Percentiles rank a stretch among this genome's conserved stretches.
These are phyloP conservation scores for Hesperia comma DNA, from an alignment of 2,888 invertebrate species.

Conservation along the genomic window DNA sequence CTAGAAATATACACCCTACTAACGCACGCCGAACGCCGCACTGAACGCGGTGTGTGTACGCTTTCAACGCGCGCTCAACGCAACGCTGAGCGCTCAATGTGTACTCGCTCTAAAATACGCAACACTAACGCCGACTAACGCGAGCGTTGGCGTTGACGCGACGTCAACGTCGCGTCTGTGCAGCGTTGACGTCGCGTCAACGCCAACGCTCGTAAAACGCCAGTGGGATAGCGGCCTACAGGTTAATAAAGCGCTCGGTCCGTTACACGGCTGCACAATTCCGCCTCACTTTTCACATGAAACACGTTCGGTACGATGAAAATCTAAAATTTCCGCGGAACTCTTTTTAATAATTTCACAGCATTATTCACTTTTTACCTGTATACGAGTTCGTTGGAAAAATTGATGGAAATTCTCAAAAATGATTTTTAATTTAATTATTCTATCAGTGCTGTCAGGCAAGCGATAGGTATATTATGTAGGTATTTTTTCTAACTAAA, in stretches of 20 bases:
- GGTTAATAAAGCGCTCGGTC: no score
- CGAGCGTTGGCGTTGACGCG: no score
- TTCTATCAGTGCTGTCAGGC: neutral
- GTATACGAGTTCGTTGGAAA: neutral
- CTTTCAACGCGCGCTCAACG: no score
- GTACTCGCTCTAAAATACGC: no score
- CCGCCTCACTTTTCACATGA: conserved; percentile 46
- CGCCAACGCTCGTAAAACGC: no score
- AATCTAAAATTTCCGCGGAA: conserved; percentile 43
- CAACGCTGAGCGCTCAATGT: no score
- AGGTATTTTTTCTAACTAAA: neutral
- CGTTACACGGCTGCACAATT: conserved; percentile 55
- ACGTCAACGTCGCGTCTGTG: no score
- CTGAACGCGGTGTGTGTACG: no score
- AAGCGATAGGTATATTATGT: neutral
- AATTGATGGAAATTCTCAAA: neutral
- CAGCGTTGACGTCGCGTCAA: no score
- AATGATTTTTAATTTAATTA: neutral
- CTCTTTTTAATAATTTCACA: neutral
- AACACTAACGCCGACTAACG: no score
- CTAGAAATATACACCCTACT: no score
- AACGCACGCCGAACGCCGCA: no score
- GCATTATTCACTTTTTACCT: neutral
- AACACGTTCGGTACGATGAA: conserved; percentile 42
- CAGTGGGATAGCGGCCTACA: conserved; percentile 69